Base-by-base conservation (phyloP, 1,140 invertebrate genomes). In the Mesaphorura yosii region DNA sequence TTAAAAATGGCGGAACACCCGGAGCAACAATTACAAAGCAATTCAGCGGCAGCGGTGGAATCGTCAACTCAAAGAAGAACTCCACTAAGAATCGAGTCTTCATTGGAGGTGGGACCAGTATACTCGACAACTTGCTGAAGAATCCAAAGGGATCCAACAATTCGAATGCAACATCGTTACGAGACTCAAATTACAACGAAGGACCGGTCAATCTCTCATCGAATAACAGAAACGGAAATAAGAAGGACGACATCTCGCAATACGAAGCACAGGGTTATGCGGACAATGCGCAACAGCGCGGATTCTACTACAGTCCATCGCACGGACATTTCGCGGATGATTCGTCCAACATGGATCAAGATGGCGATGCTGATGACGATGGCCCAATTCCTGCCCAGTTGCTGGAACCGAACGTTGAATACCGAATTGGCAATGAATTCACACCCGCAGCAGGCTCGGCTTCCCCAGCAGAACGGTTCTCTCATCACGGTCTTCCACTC, bases 81-180 rank as follows among this genome's bases (percentile, higher is more conserved):
- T n/a, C n/a, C n/a, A n/a, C n/a, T n/a, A n/a, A 50, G 27, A 54
- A 41, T 53, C 27, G 49, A 40, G 29, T 53, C 20, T 58, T 55
- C 34, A 31, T 62, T 22, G 60, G 53, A 49, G 31, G 25, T 10
- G 41, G 57, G 20, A 62, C 60, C 22, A 62, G 60, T 55, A 62
- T 62, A 53, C 54, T 62, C 51, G 60, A 62, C 41, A 62, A 62
- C 51, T 48, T 62, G 45, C 57, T 62, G 40, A 62, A 62, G 45
- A 62, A 62, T 40, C 60, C 57, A 38, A 42, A 53, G 40, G n/a
- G n/a, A n/a, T n/a, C n/a, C n/a, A n/a, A n/a, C n/a, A n/a, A n/a
- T n/a, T n/a, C n/a, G n/a, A 51, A 19, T 23, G 12, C 12, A n/a
- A 12, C 26, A 10, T 12, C 20, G 3, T n/a, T 3, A 40, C 7